Conservation (phyloP, 1,140 invertebrate genomes). For the Zaprionus nigranus region DNA sequence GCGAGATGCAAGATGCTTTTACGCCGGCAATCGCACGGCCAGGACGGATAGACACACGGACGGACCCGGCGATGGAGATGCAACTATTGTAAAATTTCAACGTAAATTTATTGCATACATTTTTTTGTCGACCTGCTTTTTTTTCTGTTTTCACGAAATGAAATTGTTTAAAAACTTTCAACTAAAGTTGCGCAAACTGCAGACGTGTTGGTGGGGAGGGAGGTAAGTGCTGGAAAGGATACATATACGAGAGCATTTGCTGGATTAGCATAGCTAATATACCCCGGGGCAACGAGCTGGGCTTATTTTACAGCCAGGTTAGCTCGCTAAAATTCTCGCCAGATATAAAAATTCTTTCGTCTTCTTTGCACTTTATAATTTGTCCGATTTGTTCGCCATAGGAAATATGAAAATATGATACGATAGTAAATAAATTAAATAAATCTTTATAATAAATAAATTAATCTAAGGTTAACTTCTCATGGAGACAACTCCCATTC, state of each 20-base stretch:
- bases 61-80: constrained; percentile 50
- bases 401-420: no score
- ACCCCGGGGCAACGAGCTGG: background rate
- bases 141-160: constrained; percentile 8
- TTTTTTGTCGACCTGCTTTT: constrained; percentile 47
- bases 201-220: background rate
- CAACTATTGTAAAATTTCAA: constrained; percentile 75
- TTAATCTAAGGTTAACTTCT: no score
- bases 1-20: constrained; percentile 15
- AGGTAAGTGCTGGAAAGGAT: background rate
- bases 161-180: constrained; percentile 14
- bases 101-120: constrained; percentile 75
- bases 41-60: constrained; percentile 7
- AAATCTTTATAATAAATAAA: no score
- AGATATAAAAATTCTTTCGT: background rate
- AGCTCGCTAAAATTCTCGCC: background rate
- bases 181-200: constrained; percentile 5
- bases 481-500: no score
- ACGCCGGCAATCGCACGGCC: constrained; percentile 31
- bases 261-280: constrained; percentile 5
- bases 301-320: background rate
- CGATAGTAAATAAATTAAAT: no score
- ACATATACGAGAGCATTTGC: background rate
- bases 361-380: background rate
- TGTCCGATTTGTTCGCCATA: background rate